These are phyloP conservation scores for Noturus placidus DNA, from an alignment of 2,113 vertebrate genomes.

Conservation along the genomic window DNA sequence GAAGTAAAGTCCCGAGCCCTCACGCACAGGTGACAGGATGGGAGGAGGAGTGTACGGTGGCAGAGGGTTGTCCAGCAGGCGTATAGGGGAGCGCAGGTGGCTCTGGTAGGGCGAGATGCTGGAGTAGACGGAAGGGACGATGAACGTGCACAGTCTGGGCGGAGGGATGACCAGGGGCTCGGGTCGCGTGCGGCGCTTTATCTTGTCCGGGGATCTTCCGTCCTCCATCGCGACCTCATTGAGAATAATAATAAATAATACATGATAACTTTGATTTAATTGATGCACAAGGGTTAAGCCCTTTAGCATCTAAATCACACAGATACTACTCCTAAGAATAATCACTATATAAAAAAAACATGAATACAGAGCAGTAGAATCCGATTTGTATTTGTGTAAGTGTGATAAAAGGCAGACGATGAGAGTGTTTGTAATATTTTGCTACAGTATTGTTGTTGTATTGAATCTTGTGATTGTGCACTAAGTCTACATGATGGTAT, in stretches of 20 bases:
- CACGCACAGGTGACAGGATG: conserved; percentile 93
- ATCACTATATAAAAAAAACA: background rate
- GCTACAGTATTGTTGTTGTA: background rate
- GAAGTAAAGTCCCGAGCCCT: conserved; percentile 95
- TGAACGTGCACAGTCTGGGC: conserved; percentile 89
- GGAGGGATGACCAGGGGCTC: conserved; percentile 97
- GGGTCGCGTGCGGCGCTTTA: conserved; percentile 87
- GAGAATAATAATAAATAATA: background rate
- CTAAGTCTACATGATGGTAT: background rate
- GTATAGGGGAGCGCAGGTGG: conserved; percentile 91
- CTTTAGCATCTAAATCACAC: background rate
- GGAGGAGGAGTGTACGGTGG: conserved; percentile 97
- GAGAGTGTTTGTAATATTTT: background rate
- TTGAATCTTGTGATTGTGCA: background rate
- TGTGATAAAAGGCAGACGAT: background rate
- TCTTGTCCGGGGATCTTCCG: conserved; percentile 76
- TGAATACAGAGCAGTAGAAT: no score
- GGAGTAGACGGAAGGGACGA: conserved; percentile 88
- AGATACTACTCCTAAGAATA: background rate
- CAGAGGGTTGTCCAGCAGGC: conserved; percentile 84
- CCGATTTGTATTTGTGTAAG: background rate
- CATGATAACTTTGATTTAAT: background rate
- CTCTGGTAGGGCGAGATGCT: conserved; percentile 92
- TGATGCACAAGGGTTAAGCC: no score
- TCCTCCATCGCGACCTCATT: conserved; percentile 73